A percentile compares a stretch with the other conserved stretches of the same genome.
These are phyloP conservation scores for Mythimna lalbum DNA, from an alignment of 2,888 invertebrate genomes.

Conservation along the genomic window DNA sequence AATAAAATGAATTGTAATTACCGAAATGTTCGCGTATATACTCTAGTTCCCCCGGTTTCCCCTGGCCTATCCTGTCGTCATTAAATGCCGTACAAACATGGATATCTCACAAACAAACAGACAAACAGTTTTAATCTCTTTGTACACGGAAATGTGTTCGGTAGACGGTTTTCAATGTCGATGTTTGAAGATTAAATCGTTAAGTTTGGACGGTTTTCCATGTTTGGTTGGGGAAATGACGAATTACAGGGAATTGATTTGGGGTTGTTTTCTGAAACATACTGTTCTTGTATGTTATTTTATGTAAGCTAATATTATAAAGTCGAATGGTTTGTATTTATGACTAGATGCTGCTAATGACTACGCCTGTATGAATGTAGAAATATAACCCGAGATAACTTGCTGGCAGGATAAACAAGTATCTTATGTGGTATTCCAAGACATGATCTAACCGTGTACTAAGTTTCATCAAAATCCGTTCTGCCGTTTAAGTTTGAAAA, in stretches of 20 bases:
- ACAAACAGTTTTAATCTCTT: conserved; percentile 75
- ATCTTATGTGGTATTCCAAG: too few relatives aligned
- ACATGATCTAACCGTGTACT: too few relatives aligned
- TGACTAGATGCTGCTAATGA: too few relatives aligned
- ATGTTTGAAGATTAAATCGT: conserved; percentile 50
- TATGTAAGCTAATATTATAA: background rate
- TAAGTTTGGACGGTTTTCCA: conserved; percentile 48
- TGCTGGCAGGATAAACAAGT: too few relatives aligned
- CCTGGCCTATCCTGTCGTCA: conserved; percentile 58
- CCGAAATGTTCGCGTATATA: conserved; percentile 44
- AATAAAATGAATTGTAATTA: conserved; percentile 48
- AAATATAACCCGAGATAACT: too few relatives aligned
- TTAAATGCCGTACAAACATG: conserved; percentile 73
- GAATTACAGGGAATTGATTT: conserved; percentile 34
- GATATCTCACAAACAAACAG: conserved; percentile 71
- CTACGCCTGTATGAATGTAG: too few relatives aligned
- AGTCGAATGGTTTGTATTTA: too few relatives aligned
- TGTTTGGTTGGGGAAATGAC: conserved; percentile 47
- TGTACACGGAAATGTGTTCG: conserved; percentile 66
- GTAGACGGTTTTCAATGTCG: conserved; percentile 49
- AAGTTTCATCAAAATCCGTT: too few relatives aligned
- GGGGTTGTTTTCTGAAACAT: conserved; percentile 14
- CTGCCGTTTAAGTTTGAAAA: too few relatives aligned
- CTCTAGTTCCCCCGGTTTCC: conserved; percentile 25
- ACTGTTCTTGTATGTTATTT: conserved; percentile 16